These are phyloP conservation scores for Nothobranchius furzeri DNA, from an alignment of 2,113 vertebrate species.

Conservation along the genomic window DNA sequence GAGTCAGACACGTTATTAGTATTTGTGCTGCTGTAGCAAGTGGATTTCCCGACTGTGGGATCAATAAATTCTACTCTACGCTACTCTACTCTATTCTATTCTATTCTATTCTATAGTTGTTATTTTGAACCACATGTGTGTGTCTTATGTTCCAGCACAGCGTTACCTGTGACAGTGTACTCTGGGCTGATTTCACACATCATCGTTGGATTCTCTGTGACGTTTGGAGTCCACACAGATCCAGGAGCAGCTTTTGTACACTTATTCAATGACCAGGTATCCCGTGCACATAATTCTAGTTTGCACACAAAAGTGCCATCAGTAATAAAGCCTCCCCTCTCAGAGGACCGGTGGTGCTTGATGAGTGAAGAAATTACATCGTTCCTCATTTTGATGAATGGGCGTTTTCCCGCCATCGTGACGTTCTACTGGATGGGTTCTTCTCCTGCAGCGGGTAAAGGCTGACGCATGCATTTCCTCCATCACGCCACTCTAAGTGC, in stretches of 20 bases:
- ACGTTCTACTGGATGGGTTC: slow-evolving; percentile 50
- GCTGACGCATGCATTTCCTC: slow-evolving; percentile 45
- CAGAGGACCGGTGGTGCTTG: slow-evolving; percentile 55
- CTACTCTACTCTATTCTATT: no score
- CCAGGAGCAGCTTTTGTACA: neutral
- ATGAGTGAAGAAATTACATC: slow-evolving; percentile 51
- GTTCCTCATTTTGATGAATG: slow-evolving; percentile 57
- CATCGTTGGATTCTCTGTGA: neutral
- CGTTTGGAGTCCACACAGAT: neutral
- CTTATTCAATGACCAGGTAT: slow-evolving; percentile 3
- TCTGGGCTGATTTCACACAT: no score
- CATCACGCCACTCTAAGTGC: slow-evolving; percentile 19
- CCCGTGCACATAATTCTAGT: slow-evolving; percentile 22
- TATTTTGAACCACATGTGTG: no score
- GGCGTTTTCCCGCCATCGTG: slow-evolving; percentile 48
- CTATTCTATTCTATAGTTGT: no score
- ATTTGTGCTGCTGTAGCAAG: no score
- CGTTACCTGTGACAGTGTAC: no score
- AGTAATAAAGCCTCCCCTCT: slow-evolving; percentile 47
- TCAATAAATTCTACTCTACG: no score
- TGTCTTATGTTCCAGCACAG: no score
- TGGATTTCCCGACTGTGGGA: no score
- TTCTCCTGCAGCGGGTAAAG: slow-evolving; percentile 51
- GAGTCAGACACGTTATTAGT: no score
- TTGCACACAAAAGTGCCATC: slow-evolving; percentile 40